These are phyloP conservation scores for Progne subis DNA, from an alignment of 2,113 vertebrate genomes.

Conservation along the genomic window DNA sequence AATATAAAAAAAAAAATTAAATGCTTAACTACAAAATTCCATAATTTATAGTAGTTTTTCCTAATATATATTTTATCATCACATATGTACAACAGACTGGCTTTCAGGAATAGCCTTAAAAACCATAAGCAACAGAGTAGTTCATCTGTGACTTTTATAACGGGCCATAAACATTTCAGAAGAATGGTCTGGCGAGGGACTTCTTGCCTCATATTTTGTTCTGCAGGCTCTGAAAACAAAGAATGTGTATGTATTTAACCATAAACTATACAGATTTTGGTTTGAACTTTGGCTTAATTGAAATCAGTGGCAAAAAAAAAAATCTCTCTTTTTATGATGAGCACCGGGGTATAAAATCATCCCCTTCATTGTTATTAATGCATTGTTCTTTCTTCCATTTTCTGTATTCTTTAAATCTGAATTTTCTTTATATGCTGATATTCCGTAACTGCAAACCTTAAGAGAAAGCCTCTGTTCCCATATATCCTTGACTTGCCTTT, in stretches of 20 bases:
- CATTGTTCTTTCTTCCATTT: slow-evolving; percentile 31
- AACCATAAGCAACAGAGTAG: neutral
- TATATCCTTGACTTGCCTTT: slow-evolving; percentile 41
- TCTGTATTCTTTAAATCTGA: slow-evolving; percentile 20
- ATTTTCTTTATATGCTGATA: slow-evolving; percentile 55
- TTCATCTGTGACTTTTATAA: slow-evolving; percentile 57
- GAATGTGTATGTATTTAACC: slow-evolving; percentile 41
- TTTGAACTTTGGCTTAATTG: slow-evolving; percentile 37
- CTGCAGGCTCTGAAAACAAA: slow-evolving; percentile 76
- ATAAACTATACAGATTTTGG: neutral
- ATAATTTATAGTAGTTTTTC: slow-evolving; percentile 44
- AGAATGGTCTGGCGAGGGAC: slow-evolving; percentile 63
- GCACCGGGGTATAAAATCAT: slow-evolving; percentile 25
- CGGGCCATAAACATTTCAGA: slow-evolving; percentile 69
- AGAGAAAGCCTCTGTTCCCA: slow-evolving; percentile 20
- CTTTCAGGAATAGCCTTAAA: slow-evolving; percentile 43
- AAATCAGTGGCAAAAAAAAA: slow-evolving; percentile 47
- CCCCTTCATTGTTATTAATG: neutral
- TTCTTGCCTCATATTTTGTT: slow-evolving; percentile 71
- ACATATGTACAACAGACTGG: slow-evolving; percentile 20
- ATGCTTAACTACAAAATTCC: neutral
- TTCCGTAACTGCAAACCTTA: slow-evolving; percentile 18
- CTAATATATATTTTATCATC: slow-evolving; percentile 37
- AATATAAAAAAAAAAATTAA: slow-evolving; percentile 17
- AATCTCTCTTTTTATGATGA: slow-evolving; percentile 22